Evolutionary conservation across 2,888 invertebrate genomes (phyloP).

Genomic region (Girardia tigrina): DNA sequence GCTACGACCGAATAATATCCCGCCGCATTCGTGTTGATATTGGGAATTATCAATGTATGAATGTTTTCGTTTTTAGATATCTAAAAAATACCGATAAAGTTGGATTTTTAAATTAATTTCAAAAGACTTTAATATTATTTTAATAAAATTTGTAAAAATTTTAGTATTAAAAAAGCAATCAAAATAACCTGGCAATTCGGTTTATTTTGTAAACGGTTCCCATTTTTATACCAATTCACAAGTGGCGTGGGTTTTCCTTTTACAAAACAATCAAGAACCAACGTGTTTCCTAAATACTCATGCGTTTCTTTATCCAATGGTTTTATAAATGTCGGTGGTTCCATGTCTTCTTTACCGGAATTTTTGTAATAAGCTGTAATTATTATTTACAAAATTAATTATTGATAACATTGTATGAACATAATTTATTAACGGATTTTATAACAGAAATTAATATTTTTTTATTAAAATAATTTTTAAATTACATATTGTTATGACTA

Average conservation of each 20-base stretch:
- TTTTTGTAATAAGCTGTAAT: neutral
- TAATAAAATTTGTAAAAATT: too few species aligned
- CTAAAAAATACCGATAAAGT: too few species aligned
- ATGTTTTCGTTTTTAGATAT: conserved; percentile 8
- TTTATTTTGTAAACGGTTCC: neutral
- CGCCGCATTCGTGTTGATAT: neutral
- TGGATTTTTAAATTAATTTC: neutral
- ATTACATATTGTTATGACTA: too few species aligned
- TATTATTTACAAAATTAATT: neutral
- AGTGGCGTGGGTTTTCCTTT: conserved; percentile 10
- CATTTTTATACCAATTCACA: neutral
- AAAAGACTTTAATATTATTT: too few species aligned
- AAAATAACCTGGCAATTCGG: neutral
- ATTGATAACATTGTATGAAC: too few species aligned
- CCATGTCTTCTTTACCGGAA: neutral
- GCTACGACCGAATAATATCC: conserved; percentile 13
- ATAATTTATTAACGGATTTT: too few species aligned
- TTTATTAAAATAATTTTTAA: too few species aligned
- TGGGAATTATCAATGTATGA: neutral
- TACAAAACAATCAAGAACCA: neutral
- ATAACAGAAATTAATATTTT: too few species aligned
- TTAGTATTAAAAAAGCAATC: neutral
- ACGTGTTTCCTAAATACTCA: neutral
- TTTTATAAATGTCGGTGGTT: neutral
- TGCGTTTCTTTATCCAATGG: conserved; percentile 5